Evolutionary conservation across 2,888 invertebrate genomes (phyloP).

Genomic region (Synanthedon myopaeformis): DNA sequence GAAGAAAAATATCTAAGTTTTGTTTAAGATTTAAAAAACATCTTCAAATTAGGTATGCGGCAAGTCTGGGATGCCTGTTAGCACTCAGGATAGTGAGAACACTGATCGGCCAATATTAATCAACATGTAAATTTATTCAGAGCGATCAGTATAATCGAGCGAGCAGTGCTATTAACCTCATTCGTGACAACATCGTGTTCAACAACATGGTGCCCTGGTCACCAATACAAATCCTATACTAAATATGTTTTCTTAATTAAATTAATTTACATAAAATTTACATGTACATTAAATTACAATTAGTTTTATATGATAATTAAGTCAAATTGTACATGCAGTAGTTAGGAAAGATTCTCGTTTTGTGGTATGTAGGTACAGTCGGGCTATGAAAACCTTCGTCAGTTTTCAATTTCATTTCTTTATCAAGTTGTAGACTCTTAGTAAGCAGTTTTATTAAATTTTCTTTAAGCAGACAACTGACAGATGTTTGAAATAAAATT

Average conservation of each 20-base stretch:
- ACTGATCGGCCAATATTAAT: constrained; percentile 49
- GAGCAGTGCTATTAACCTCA: constrained; percentile 57
- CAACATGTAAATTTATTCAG: constrained; percentile 64
- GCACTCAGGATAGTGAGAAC: constrained; percentile 28
- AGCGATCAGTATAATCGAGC: constrained; percentile 57
- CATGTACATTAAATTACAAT: no score
- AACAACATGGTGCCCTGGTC: constrained; percentile 40
- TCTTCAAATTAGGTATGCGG: background rate
- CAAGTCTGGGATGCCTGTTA: constrained; percentile 29
- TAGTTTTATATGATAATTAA: background rate
- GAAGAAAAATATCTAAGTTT: no score
- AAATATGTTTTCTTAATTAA: constrained; percentile 16
- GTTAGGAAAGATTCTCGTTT: no score
- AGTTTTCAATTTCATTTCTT: no score
- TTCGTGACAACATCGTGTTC: constrained; percentile 43
- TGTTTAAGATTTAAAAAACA: no score
- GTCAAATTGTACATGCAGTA: no score
- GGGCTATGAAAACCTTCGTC: no score
- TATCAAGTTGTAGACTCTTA: no score
- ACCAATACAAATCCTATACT: constrained; percentile 33
- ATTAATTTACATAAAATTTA: background rate
- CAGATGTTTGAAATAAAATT: no score
- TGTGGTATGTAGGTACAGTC: no score
- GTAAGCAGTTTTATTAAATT: no score
- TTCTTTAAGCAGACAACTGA: no score